Conservation (phyloP, 2,888 invertebrate species). For the Smittia sp. region DNA sequence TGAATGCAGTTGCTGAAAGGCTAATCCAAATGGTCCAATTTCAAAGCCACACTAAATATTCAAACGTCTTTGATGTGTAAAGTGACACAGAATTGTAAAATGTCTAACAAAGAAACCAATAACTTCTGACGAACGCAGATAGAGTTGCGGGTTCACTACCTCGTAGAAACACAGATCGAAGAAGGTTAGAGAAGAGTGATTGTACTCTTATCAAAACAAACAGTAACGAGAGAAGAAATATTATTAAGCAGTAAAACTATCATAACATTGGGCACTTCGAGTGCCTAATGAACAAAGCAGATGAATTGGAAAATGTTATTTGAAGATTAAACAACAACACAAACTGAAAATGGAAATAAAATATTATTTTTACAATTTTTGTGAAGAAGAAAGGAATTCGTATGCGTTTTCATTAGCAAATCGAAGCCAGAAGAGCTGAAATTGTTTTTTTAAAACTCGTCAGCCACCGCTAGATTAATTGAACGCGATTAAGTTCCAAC, state of each 20-base stretch:
- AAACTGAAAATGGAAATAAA: constrained; percentile 17
- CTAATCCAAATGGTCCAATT: neutral
- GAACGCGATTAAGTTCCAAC: too few relatives aligned
- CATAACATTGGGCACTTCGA: neutral
- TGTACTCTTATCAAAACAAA: too few relatives aligned
- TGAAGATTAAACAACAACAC: neutral
- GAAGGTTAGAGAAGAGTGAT: too few relatives aligned
- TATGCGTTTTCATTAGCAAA: too few relatives aligned
- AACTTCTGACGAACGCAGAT: neutral
- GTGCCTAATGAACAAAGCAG: neutral
- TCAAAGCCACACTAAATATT: neutral
- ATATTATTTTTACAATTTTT: constrained; percentile 13
- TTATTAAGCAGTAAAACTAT: neutral
- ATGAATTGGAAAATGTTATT: neutral
- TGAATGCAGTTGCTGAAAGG: neutral
- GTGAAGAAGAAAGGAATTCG: neutral
- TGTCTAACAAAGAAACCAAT: too few relatives aligned
- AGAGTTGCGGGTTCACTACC: constrained; percentile 1
- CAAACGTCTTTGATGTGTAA: too few relatives aligned
- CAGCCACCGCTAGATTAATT: too few relatives aligned
- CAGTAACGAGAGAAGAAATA: too few relatives aligned
- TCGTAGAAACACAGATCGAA: neutral
- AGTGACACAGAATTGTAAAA: too few relatives aligned
- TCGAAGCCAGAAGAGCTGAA: too few relatives aligned
- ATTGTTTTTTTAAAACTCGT: too few relatives aligned